Conservation (phyloP, 2,797 vertebrate species). For the Notoglanidium macrostoma region DNA sequence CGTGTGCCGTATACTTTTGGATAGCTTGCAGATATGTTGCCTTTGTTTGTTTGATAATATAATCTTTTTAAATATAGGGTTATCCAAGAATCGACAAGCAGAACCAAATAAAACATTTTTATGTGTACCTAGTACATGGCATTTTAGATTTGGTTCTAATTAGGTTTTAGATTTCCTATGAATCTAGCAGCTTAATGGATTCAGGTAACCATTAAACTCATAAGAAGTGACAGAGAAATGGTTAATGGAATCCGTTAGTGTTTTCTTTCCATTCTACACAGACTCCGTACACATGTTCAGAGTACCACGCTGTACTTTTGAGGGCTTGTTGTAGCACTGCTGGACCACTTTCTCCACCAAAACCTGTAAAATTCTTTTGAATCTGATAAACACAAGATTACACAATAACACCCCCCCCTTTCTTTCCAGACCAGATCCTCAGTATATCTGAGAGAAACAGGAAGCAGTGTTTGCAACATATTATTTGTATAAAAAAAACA, state of each 20-base stretch:
- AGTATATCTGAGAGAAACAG: conserved; percentile 4
- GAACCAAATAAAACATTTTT: too few species aligned
- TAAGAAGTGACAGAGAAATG: background rate
- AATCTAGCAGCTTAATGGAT: background rate
- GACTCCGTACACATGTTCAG: background rate
- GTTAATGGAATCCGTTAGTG: background rate
- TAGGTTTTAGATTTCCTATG: background rate
- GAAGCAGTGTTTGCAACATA: background rate
- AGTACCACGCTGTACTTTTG: background rate
- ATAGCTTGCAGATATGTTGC: too few species aligned
- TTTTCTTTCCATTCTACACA: background rate
- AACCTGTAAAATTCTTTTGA: background rate
- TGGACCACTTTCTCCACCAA: background rate
- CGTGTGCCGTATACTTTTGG: too few species aligned
- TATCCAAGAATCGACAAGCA: too few species aligned
- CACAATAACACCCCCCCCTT: background rate
- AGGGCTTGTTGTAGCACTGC: background rate
- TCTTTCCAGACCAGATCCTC: background rate
- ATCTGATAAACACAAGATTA: background rate
- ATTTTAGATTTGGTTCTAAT: too few species aligned
- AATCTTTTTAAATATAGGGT: too few species aligned
- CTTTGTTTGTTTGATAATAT: too few species aligned
- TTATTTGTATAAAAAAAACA: background rate
- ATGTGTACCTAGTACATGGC: too few species aligned
- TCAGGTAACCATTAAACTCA: background rate